Base-by-base conservation (phyloP, 2,113 vertebrate species). In the Varanus salvator region DNA sequence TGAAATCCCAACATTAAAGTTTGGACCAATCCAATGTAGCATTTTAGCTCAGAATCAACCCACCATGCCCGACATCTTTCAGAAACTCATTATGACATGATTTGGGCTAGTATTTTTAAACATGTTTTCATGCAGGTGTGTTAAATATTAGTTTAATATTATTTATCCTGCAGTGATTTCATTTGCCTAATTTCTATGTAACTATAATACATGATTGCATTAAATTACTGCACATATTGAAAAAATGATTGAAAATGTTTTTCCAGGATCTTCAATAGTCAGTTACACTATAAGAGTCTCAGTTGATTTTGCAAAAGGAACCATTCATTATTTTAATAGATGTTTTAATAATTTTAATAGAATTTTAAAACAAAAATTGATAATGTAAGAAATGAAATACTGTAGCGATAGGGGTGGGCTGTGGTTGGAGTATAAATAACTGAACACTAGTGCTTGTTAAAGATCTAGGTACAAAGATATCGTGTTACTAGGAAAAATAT, bases 91-190 rank as follows among this genome's bases (percentile, higher is more conserved):
- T n/a, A 85, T 54, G 1, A 38, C 27, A 25, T 86, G 38, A 54
- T 72, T 57, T 34, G n/a, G 8, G 34, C 9, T 83, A 66, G 21
- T 21, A 83, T 9, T 17, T 21, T 44, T 83, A 64, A 83, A 38
- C 3, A 8, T 14, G 21, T 1, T 4, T 6, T 4, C n/a, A 9
- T 19, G 6, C 6, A 17, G 23, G 4, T 50, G n/a, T 19, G 6
- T 69, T 8, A n/a, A 60, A 23, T 27, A 34, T 25, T 31, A 44
- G 38, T 44, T 44, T 44, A 44, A 44, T 44, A 44, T 44, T 44
- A 44, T 50, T 71, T 15, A 4, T 60, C 31, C 3, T 15, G 50
- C 19, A 3, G 27, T 34, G 11, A 50, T 11, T 11, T 29, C 54
- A 74, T 74, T 29, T 86, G 50, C 21, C 44, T 86, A 76, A 23